Evolutionary conservation across 2,113 vertebrate species (phyloP), one percentile per base, ranked within the genome.

Genomic region (Dascyllus trimaculatus): DNA sequence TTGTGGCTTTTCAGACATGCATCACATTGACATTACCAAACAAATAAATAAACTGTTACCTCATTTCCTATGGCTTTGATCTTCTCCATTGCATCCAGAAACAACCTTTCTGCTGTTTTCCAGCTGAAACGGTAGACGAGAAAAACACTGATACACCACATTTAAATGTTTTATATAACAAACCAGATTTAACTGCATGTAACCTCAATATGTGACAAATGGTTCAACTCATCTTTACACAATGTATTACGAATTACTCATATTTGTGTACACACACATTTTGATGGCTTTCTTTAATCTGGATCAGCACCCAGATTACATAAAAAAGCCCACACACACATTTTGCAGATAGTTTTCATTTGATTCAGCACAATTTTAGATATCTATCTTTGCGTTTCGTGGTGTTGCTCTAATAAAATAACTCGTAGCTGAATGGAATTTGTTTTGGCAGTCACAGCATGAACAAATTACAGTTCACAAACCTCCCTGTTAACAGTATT

Each of bases 11-110:
- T 29, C 7, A 66, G 4, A 56, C 17, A 13, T 5, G 52, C 3
- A 26, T 29, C 22, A 57, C 8, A 25, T 22, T 15, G 4, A 59
- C 13, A 5, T 11, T 17, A 35, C 17, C 6, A 25, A 1, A 35
- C 19, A 13, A 26, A 52, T 38, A 25, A 19, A 75, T 56, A 0
- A 68, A 18, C 21, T 52, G 11, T 84, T 95, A 99, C 98, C 97
- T 99, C 98, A 85, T 96, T 98, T 68, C 98, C 97, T 85, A 99
- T 99, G 89, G 97, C 97, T 95, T 99, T 98, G 74, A 99, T 99
- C 93, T 99, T 99, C 82, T 99, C 98, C 94, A 99, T 94, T 60
- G 98, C 98, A 90, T 99, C 98, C 10, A 99, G 95, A 90, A 99
- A 99, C 93, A 96, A 96, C 87, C 96, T 97, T 90, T 99, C 97